A percentile compares a stretch with the other conserved stretches of the same genome.
phyloP scores from a whole-genome alignment of 2,113 vertebrate species.

The Oreochromis tanganicae region DNA sequence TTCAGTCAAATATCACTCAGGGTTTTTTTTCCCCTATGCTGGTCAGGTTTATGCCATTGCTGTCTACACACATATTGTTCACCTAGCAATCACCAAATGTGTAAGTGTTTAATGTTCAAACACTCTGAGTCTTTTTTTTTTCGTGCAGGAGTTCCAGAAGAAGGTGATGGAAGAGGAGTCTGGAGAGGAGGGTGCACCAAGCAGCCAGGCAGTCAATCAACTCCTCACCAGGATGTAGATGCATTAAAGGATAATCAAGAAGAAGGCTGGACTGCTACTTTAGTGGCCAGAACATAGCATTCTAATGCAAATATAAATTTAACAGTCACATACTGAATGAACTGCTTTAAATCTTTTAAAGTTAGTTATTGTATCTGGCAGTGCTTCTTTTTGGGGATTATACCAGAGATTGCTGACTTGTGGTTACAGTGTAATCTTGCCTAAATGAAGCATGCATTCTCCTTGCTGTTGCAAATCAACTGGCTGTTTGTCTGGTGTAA shows the following conservation, averaged over 20 bases:
- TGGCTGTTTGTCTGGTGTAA: too few relatives aligned
- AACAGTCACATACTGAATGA: neutral
- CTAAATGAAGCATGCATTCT: neutral
- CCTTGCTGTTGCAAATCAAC: neutral
- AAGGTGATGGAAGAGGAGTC: slow-evolving; percentile 58
- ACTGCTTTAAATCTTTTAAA: neutral
- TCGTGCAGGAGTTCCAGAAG: slow-evolving; percentile 63
- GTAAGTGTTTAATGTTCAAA: neutral
- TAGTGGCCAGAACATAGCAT: neutral
- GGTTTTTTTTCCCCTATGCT: rapidly evolving
- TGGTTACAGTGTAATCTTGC: neutral
- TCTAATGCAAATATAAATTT: neutral
- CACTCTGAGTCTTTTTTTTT: neutral
- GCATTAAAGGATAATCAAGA: neutral
- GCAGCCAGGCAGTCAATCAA: neutral
- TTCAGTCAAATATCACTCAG: neutral
- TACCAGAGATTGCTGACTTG: neutral
- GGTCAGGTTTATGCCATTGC: neutral
- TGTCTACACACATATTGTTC: neutral
- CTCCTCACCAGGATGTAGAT: slow-evolving; percentile 52
- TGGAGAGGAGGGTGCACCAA: neutral
- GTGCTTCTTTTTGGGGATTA: neutral
- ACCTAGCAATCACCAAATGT: neutral
- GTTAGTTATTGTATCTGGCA: neutral
- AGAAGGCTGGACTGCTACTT: neutral